These are phyloP conservation scores for Meiosimyza decipiens DNA, from an alignment of 2,888 invertebrate species.

Conservation along the genomic window DNA sequence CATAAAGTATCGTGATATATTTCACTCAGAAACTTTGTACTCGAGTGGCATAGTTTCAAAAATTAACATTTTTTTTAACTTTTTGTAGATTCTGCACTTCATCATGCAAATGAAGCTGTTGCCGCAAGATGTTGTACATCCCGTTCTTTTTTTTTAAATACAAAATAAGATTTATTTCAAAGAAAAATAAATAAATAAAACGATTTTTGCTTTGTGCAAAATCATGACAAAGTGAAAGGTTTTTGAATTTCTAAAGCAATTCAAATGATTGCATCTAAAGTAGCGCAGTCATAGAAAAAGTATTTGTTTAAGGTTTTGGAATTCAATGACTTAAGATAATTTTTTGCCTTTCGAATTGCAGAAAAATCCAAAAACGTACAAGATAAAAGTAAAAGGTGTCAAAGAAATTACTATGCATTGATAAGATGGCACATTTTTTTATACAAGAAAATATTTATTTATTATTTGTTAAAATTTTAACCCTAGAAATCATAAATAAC, in stretches of 20 bases:
- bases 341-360: no score
- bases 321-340: no score
- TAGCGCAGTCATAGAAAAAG: no score
- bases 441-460: no score
- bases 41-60: neutral
- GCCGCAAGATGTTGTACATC: neutral
- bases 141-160: neutral
- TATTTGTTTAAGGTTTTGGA: no score
- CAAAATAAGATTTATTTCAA: neutral
- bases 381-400: no score
- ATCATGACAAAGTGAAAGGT: constrained; percentile 10
- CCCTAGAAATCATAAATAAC: no score
- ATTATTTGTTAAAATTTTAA: no score
- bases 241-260: neutral
- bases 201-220: neutral
- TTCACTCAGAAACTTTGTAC: constrained; percentile 3
- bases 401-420: no score
- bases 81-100: constrained; percentile 11
- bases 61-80: neutral
- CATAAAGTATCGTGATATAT: constrained; percentile 5
- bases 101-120: neutral
- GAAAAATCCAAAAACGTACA: no score
- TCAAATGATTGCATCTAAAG: no score
- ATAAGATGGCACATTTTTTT: no score
- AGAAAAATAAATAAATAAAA: neutral